Evolutionary conservation across 2,113 vertebrate species (phyloP).

Genomic region (Vidua macroura): DNA sequence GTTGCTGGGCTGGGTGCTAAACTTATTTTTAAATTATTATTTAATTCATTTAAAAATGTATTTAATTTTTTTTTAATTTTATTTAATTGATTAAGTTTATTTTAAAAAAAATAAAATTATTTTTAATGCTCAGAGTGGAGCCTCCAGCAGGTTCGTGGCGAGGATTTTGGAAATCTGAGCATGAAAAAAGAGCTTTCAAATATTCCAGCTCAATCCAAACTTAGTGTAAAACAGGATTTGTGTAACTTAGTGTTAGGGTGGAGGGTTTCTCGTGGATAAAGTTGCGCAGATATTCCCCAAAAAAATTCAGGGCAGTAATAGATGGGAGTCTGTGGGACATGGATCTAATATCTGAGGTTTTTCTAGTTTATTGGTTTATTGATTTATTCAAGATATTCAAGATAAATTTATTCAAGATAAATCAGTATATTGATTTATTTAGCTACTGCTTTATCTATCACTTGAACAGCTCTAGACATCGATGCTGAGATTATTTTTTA

Average conservation of each 20-base stretch:
- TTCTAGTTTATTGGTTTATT: background rate
- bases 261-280: background rate
- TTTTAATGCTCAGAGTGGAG: background rate
- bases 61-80: too few species aligned
- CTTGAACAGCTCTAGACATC: background rate
- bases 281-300: rapidly evolving
- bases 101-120: background rate
- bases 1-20: slow-evolving; percentile 7
- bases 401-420: background rate
- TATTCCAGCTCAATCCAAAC: background rate
- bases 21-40: background rate
- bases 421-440: background rate
- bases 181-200: background rate
- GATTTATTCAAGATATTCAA: background rate
- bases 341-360: background rate
- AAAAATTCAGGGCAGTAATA: background rate
- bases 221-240: background rate
- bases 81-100: too few species aligned
- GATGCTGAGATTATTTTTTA: background rate
- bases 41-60: too few species aligned
- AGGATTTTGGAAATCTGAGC: background rate
- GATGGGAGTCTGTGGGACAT: background rate
- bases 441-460: background rate
- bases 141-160: background rate
- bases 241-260: background rate